phyloP scores from a whole-genome alignment of 2,113 vertebrate species.

The Nothoprocta pentlandii region DNA sequence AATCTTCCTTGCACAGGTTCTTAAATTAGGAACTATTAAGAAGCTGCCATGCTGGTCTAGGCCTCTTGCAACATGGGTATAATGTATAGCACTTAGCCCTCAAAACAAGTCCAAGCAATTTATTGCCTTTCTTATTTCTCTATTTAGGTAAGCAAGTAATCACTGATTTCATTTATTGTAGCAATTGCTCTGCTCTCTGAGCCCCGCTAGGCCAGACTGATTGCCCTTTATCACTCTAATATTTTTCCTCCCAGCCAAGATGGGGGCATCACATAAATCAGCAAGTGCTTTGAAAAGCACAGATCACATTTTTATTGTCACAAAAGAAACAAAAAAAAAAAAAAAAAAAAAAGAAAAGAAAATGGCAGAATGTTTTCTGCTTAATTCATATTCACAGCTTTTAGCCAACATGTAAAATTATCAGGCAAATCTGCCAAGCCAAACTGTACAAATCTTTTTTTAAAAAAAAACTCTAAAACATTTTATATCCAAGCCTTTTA shows the following conservation, averaged over 20 bases:
- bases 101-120: neutral
- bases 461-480: neutral
- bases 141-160: neutral
- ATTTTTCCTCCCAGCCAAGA: neutral
- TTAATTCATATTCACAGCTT: neutral
- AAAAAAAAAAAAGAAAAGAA: neutral
- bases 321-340: neutral
- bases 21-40: neutral
- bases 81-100: neutral
- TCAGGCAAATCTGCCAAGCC: neutral
- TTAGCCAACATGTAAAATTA: neutral
- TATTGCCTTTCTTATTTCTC: neutral
- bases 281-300: neutral
- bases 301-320: neutral
- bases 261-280: neutral
- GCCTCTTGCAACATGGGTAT: neutral
- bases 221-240: neutral
- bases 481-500: neutral
- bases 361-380: neutral
- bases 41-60: neutral
- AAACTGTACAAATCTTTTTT: neutral
- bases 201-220: neutral
- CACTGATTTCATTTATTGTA: neutral
- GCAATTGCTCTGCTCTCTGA: neutral
- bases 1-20: neutral